Conservation (phyloP, 2,113 vertebrate genomes). For the Hydrolagus affinis region DNA sequence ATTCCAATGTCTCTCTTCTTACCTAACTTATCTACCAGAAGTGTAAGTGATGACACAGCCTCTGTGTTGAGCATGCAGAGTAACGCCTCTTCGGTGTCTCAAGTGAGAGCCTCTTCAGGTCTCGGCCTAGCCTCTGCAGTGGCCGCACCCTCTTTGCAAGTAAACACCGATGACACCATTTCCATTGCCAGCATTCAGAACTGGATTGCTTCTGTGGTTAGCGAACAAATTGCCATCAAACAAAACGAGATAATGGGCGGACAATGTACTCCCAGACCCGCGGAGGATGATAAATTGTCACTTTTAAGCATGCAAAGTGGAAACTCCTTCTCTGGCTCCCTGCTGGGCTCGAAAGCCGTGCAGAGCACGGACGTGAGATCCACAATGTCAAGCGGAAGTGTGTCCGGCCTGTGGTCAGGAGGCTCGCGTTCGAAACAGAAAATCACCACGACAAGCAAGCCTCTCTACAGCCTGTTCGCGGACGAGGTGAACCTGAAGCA, state of each 20-base stretch:
- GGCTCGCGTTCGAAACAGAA: slow-evolving; percentile 47
- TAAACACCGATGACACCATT: slow-evolving; percentile 70
- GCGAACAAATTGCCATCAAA: slow-evolving; percentile 84
- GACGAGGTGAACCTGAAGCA: slow-evolving; percentile 77
- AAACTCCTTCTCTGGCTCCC: slow-evolving; percentile 47
- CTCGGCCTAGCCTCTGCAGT: slow-evolving; percentile 40
- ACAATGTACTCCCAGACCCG: slow-evolving; percentile 30
- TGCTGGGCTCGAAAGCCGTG: slow-evolving; percentile 41
- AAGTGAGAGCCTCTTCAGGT: slow-evolving; percentile 43
- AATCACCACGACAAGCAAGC: slow-evolving; percentile 74
- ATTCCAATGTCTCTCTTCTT: slow-evolving; percentile 80
- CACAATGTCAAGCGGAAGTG: slow-evolving; percentile 52
- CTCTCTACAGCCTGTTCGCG: slow-evolving; percentile 80
- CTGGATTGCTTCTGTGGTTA: slow-evolving; percentile 87
- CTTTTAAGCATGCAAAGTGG: slow-evolving; percentile 58
- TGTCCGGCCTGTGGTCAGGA: slow-evolving; percentile 37
- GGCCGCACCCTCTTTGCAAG: slow-evolving; percentile 54
- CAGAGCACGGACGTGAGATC: slow-evolving; percentile 48
- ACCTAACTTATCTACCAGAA: slow-evolving; percentile 46
- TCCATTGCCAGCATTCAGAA: slow-evolving; percentile 83
- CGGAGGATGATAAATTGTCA: slow-evolving; percentile 68
- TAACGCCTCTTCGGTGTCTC: slow-evolving; percentile 61
- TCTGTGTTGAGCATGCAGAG: slow-evolving; percentile 68
- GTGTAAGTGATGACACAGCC: slow-evolving; percentile 57
- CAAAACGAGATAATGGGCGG: slow-evolving; percentile 67